phyloP scores from a whole-genome alignment of 2,113 vertebrate genomes.

The Typhlomys cinereus region DNA sequence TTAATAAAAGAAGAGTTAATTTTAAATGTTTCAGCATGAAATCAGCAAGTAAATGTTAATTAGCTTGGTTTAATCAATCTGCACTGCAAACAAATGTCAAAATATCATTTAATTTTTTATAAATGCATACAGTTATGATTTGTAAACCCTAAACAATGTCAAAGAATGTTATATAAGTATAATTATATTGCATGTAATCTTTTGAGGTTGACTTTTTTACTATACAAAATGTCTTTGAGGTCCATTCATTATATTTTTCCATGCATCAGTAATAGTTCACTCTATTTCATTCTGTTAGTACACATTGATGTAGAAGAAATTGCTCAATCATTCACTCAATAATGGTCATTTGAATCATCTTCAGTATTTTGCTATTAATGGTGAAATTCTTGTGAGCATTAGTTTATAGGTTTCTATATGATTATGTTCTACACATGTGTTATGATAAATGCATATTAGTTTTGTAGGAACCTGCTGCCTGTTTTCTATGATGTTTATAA shows the following conservation, averaged over 20 bases:
- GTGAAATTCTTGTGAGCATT: neutral
- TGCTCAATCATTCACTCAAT: neutral
- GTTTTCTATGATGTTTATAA: neutral
- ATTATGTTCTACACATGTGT: neutral
- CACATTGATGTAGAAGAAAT: neutral
- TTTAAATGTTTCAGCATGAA: neutral
- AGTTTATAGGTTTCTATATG: neutral
- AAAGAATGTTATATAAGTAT: neutral
- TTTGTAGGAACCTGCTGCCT: neutral
- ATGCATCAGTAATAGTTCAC: neutral
- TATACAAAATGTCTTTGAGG: neutral
- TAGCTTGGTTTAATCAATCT: neutral
- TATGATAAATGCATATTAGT: neutral
- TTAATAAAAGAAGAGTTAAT: neutral
- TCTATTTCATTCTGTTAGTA: neutral
- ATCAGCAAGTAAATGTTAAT: neutral
- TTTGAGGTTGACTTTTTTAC: constrained; percentile 19
- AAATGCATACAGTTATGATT: neutral
- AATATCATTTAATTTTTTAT: neutral
- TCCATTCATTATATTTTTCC: neutral
- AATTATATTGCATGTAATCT: neutral
- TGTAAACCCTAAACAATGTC: neutral
- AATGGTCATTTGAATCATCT: neutral
- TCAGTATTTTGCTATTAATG: neutral
- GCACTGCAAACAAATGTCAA: neutral